These are phyloP conservation scores for Candoia aspera DNA, from an alignment of 2,113 vertebrate genomes.

Conservation along the genomic window DNA sequence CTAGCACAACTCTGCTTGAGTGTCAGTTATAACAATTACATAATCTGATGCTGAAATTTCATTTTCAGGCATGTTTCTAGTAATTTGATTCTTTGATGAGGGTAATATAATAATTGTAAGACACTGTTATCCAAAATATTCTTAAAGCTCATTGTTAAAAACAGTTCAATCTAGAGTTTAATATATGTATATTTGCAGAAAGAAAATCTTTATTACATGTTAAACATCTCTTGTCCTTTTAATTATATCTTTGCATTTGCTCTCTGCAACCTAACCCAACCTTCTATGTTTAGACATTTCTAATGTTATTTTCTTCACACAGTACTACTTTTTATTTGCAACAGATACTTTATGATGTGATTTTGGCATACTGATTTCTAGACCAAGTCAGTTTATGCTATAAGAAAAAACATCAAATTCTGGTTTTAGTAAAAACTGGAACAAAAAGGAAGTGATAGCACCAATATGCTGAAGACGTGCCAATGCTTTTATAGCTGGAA, in stretches of 20 bases:
- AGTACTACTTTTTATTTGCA: background rate
- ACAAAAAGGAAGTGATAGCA: background rate
- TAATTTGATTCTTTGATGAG: background rate
- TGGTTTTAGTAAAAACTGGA: background rate
- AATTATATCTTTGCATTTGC: background rate
- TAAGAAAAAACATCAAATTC: background rate
- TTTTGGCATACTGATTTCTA: background rate
- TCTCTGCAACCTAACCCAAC: background rate
- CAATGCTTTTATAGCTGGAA: background rate
- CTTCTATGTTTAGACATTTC: background rate
- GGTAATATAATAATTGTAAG: slow-evolving; percentile 16
- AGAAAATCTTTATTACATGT: background rate
- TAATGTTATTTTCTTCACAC: background rate
- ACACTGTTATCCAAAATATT: background rate
- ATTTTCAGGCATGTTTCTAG: background rate
- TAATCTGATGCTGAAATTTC: background rate
- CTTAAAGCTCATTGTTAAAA: background rate
- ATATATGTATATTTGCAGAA: background rate
- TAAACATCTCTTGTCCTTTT: background rate
- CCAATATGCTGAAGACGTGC: background rate
- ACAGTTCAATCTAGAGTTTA: background rate
- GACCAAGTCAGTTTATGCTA: background rate
- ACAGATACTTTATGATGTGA: background rate
- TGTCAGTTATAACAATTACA: background rate
- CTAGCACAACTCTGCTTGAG: background rate